Evolutionary conservation across 2,888 invertebrate genomes (phyloP), one percentile per base, ranked within the genome.

Genomic region (Salticus scenicus): DNA sequence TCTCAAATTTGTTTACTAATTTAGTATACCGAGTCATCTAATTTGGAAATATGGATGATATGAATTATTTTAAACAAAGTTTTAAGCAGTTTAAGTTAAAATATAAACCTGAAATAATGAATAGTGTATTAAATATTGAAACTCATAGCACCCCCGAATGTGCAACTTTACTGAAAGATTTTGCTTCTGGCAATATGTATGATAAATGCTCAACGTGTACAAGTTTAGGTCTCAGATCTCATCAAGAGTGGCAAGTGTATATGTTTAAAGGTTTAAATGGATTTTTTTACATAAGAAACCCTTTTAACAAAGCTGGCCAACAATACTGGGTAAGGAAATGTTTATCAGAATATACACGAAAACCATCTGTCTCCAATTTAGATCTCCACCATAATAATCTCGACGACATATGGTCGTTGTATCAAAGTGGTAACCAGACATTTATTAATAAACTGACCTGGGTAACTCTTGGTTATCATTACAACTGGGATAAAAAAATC

Each of bases 381-480:
- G 90, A 90, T 85, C 88, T 63, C 7, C 81, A 87, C 31, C 73
- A 63, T 12, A 7, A 28, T 5, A 37, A 71, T 41, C 31, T 67
- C 1, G 79, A 88, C 27, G 63, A 83, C 47, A 76, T 80, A 14
- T 75, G 67, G 67, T 20, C 71, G 31, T 8, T 66, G 1, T 33
- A 24, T n/a, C 12, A 42, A 47, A 20, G 37, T 24, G 24, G 20
- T 20, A 63, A 79, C 63, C 33, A 37, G 1, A 64, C 33, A 14
- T 64, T 71, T 42, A 24, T 84, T 1, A 17, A 42, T 1, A 93
- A 94, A 89, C 91, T 99, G 89, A 92, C 99, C 89, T 99, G 99
- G 99, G 94, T 95, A 0, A 99, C 99, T 0, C 92, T 99, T 42
- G 99, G 99, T 17, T 98, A 98, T 91, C 99, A 99, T 92, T 98